A percentile compares a stretch with the other conserved stretches of the same genome.
Conservation (phyloP, 2,888 invertebrate species). For the Lasius fuliginosus region DNA sequence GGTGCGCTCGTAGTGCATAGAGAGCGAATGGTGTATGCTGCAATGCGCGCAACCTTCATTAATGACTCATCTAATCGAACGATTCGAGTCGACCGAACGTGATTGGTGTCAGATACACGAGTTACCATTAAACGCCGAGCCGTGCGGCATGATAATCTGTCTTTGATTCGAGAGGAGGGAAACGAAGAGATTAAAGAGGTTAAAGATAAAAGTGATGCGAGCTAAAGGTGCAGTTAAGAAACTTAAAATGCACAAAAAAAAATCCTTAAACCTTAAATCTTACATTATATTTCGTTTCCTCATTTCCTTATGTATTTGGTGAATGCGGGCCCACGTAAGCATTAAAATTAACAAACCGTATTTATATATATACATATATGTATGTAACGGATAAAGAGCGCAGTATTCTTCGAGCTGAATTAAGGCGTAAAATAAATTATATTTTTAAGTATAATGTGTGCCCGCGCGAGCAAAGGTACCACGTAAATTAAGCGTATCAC, state of each 20-base stretch:
- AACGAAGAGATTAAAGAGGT: background rate
- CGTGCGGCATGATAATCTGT: slow-evolving; percentile 47
- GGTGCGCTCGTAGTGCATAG: slow-evolving; percentile 46
- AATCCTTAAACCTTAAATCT: background rate
- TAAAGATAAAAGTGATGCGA: background rate
- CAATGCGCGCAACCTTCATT: slow-evolving; percentile 76
- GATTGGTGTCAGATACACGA: slow-evolving; percentile 65
- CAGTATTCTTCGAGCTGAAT: slow-evolving; percentile 3
- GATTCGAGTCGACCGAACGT: slow-evolving; percentile 62
- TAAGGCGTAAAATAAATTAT: slow-evolving; percentile 45
- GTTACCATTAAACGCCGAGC: slow-evolving; percentile 64
- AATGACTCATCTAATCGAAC: slow-evolving; percentile 78
- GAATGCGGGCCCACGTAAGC: background rate
- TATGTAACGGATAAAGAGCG: slow-evolving; percentile 6
- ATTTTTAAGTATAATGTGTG: slow-evolving; percentile 40
- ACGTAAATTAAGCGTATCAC: slow-evolving; percentile 49
- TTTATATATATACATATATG: background rate
- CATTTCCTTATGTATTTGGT: background rate
- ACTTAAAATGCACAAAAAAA: background rate
- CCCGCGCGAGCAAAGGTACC: background rate
- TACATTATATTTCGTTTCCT: background rate
- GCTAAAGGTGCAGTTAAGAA: background rate
- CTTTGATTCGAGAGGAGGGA: slow-evolving; percentile 28
- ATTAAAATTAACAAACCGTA: slow-evolving; percentile 7
- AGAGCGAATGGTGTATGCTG: slow-evolving; percentile 71